Percentiles rank a stretch among this genome's conserved stretches.
These are phyloP conservation scores for Streptopelia turtur DNA, from an alignment of 2,797 vertebrate genomes.

Conservation along the genomic window DNA sequence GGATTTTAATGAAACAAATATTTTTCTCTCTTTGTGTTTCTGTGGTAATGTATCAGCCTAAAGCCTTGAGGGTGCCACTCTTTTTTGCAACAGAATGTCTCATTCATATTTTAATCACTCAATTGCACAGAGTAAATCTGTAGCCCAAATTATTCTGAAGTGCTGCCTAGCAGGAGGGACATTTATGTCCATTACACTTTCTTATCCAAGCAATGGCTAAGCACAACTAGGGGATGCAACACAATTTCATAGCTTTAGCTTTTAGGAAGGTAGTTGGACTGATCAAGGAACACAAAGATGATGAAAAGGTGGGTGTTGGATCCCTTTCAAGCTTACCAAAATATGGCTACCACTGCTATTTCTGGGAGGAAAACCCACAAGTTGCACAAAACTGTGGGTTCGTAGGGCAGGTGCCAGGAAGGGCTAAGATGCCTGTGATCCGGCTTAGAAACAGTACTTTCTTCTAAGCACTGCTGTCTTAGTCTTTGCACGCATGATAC, in stretches of 20 bases:
- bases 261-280: constrained; percentile 8
- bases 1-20: constrained; percentile 72
- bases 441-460: background rate
- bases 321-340: background rate
- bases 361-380: background rate
- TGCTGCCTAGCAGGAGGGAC: constrained; percentile 49
- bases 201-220: constrained; percentile 17
- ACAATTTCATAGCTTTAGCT: background rate
- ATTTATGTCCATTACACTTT: constrained; percentile 40
- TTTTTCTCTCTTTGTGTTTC: constrained; percentile 55
- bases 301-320: background rate
- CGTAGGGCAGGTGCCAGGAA: background rate
- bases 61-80: constrained; percentile 36
- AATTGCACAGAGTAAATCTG: constrained; percentile 34
- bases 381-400: background rate
- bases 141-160: constrained; percentile 57
- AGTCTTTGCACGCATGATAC: background rate
- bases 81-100: constrained; percentile 35
- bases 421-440: background rate
- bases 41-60: constrained; percentile 19
- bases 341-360: background rate
- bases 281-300: background rate
- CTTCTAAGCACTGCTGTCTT: background rate
- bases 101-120: constrained; percentile 57
- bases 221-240: background rate